Percentiles rank a stretch among this genome's conserved stretches.
Evolutionary conservation across 2,888 invertebrate genomes (phyloP).

Genomic region (Ennomos quercinarius): DNA sequence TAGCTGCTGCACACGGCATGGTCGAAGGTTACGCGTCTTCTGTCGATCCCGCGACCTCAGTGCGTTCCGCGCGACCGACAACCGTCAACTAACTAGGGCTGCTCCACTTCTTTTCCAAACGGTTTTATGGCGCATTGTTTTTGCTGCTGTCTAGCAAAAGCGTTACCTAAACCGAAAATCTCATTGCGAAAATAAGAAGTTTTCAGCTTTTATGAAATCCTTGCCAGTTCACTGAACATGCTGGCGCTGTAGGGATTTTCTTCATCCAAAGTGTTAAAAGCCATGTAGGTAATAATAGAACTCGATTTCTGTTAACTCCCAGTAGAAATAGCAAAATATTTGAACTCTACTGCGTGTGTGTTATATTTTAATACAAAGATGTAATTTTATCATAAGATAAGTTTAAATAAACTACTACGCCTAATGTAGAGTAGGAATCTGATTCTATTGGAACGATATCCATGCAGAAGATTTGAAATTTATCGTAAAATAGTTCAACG

Average conservation of each 20-base stretch:
- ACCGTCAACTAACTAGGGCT: constrained; percentile 75
- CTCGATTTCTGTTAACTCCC: no score
- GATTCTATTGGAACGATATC: no score
- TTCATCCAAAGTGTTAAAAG: not conserved
- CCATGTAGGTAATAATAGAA: no score
- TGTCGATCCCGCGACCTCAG: constrained; percentile 52
- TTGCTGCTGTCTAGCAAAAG: constrained; percentile 52
- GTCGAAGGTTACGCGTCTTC: constrained; percentile 62
- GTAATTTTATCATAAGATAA: no score
- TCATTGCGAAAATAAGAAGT: constrained; percentile 61
- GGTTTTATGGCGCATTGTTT: constrained; percentile 76
- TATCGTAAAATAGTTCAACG: constrained; percentile 7
- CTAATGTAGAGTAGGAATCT: no score
- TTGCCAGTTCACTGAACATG: constrained; percentile 23
- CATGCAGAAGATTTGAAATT: not conserved
- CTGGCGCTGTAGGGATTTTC: not conserved
- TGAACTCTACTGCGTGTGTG: no score
- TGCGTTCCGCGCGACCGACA: constrained; percentile 73
- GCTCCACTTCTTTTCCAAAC: constrained; percentile 64
- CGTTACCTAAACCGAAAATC: constrained; percentile 61
- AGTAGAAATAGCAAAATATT: no score
- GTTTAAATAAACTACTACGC: no score
- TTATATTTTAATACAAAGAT: no score
- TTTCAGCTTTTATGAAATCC: constrained; percentile 50
- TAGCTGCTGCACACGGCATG: constrained; percentile 77